Percentiles rank a stretch among this genome's conserved stretches.
Evolutionary conservation across 2,888 invertebrate species (phyloP).

Genomic region (Archaeoteleia sp.): DNA sequence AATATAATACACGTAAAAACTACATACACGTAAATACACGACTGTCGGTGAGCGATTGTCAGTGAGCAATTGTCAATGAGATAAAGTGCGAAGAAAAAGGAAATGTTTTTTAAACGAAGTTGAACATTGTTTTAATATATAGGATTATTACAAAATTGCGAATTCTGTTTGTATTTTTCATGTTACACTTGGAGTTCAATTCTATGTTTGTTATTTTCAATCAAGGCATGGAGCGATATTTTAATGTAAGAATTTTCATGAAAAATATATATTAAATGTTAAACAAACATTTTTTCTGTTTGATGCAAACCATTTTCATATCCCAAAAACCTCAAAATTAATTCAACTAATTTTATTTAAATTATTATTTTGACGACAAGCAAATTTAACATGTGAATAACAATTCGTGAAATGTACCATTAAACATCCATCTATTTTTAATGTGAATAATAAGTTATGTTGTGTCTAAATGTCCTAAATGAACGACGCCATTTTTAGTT

Average conservation of each 20-base stretch:
- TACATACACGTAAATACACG: slow-evolving; percentile 36
- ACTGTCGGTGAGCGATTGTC: slow-evolving; percentile 45
- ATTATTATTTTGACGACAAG: too few species aligned
- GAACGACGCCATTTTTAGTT: too few species aligned
- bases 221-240: slow-evolving; percentile 34
- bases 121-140: slow-evolving; percentile 23
- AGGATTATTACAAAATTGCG: neutral
- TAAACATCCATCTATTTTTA: too few species aligned
- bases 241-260: slow-evolving; percentile 48
- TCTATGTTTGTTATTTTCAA: slow-evolving; percentile 39
- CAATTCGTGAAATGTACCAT: too few species aligned
- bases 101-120: slow-evolving; percentile 24
- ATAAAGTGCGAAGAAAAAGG: slow-evolving; percentile 23
- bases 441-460: too few species aligned
- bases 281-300: slow-evolving; percentile 7
- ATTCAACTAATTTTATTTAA: too few species aligned
- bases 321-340: too few species aligned
- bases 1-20: too few species aligned
- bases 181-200: slow-evolving; percentile 24
- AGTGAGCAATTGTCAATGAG: slow-evolving; percentile 41
- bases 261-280: slow-evolving; percentile 48
- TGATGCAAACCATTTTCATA: too few species aligned
- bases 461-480: too few species aligned
- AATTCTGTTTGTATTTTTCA: slow-evolving; percentile 17
- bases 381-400: too few species aligned